Base-by-base conservation (phyloP, 2,888 invertebrate species). In the Helleia helle region DNA sequence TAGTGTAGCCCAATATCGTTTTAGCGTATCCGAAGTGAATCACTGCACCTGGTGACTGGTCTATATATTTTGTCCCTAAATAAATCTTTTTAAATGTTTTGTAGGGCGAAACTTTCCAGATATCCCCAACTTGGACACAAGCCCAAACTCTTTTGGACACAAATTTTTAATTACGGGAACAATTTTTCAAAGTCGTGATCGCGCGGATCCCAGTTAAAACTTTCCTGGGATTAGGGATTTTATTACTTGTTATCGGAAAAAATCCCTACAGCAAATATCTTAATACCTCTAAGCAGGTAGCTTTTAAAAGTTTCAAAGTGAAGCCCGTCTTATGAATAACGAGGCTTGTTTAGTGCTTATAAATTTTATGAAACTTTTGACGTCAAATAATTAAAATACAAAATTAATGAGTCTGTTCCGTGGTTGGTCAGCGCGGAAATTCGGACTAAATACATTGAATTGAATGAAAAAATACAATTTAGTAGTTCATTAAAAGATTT, bases 161-260 rank as follows among this genome's bases (percentile, higher is more conserved):
- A 44, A 41, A 41, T 62, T 70, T 70, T 71, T 71, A 70, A 74
- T 71, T 68, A 67, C 58, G 51, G 50, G 61, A 64, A 70, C 62
- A 55, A 62, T 67, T 63, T 72, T 66, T 61, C 63, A 59, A 62
- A 69, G 65, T 64, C 66, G 52, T 65, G 66, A 71, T 71, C 67
- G 62, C 65, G 60, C 55, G 44, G 41, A 62, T 58, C 56, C 40
- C 56, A 58, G 62, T 58, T 57, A 61, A 59, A 62, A 73, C 60
- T 70, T 71, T 68, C 52, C 50, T 26, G 8, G 39, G 40, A 40
- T 40, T 40, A 31, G 66, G 56, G 62, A 59, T 74, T 71, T 68
- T 69, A 66, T 64, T 71, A 62, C 65, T 61, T 61, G 53, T 62
- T 69, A 59, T 59, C 58, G 54, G 46, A 46, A 57, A 44, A 59